Base-by-base conservation (phyloP, 2,113 vertebrate species). In the Nymphicus hollandicus region DNA sequence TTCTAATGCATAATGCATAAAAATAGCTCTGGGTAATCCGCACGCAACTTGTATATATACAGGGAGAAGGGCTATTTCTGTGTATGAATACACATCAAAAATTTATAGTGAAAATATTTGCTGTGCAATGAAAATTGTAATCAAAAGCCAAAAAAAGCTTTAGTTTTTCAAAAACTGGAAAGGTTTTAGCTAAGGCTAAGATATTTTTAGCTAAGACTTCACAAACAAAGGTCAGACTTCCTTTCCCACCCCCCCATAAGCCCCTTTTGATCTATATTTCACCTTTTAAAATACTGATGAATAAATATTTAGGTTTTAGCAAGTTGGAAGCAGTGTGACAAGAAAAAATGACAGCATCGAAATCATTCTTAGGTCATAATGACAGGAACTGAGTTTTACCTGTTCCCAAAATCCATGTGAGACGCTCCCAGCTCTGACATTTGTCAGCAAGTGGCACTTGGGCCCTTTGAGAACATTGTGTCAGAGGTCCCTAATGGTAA, bases 21-120 rank as follows among this genome's bases (percentile, higher is more conserved):
- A 95, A 95, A 80, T 66, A 95, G n/a, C 56, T 87, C 77, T 70
- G 84, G 74, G 58, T 71, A 35, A 78, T 71, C 72, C 89, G 33
- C 91, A 63, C 46, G 23, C 33, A 84, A 18, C 37, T 5, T 7
- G 35, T 25, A 9, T 24, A 33, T 13, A 28, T 1, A 29, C 6
- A 66, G 13, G 47, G 43, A 28, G 35, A 41, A 39, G 56, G 28
- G 64, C 7, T 90, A 74, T 78, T 88, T 96, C 50, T 74, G 47
- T 55, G 17, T 23, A 27, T 24, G 72, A 71, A 70, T 18, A 60
- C 50, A 44, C 20, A 22, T 55, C 0, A 71, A 86, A 90, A 93
- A 71, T 11, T 78, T n/a, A n/a, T 6, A 91, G 81, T 19, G 61
- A 92, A 91, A 95, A 68, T 92, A 92, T 92, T 81, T 89, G 61